Conservation (phyloP, 2,888 invertebrate species). For the Lasioglossum lativentre region DNA sequence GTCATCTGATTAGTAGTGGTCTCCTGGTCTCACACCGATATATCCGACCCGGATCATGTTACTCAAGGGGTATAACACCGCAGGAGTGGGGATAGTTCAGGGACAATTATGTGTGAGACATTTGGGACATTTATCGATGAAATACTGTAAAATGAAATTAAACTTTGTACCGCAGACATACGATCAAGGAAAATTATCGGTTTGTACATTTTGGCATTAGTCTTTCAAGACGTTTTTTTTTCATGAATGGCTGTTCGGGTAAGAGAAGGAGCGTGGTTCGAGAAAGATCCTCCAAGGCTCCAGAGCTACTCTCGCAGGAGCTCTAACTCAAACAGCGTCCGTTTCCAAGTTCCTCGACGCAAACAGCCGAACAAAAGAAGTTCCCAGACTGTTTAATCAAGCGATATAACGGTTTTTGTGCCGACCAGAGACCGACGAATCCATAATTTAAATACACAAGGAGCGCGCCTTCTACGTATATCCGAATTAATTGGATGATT, state of each 20-base stretch:
- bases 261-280: background rate
- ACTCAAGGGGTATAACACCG: too few species aligned
- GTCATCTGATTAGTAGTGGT: too few species aligned
- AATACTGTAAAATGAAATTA: too few species aligned
- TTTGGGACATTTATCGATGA: too few species aligned
- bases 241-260: background rate
- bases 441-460: background rate
- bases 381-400: background rate
- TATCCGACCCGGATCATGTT: too few species aligned
- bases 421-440: background rate
- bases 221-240: background rate
- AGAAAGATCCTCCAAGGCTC: background rate
- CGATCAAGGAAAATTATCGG: background rate
- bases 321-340: background rate
- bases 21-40: too few species aligned
- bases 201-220: background rate
- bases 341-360: background rate
- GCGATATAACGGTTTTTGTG: background rate
- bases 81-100: too few species aligned
- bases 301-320: background rate
- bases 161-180: too few species aligned
- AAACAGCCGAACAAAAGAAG: slow-evolving; percentile 14
- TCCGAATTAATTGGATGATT: background rate
- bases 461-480: background rate
- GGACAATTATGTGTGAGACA: too few species aligned